Evolutionary conservation across 2,113 vertebrate genomes (phyloP).

Genomic region (Campylomormyrus numenius): DNA sequence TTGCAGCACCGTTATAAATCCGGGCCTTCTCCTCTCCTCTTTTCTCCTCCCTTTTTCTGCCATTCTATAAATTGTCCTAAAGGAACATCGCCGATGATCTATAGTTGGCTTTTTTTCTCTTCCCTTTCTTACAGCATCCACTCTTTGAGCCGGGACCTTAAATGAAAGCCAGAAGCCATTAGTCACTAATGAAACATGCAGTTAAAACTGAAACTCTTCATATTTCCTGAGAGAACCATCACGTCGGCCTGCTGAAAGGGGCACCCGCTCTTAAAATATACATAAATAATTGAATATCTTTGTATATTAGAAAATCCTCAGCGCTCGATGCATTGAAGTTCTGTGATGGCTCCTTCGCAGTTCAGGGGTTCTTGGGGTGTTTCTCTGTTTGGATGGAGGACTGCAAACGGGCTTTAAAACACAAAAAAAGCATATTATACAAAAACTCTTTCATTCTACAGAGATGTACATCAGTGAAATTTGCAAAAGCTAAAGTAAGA

Average conservation of each 20-base stretch:
- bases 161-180: slow-evolving; percentile 30
- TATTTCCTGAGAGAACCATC: slow-evolving; percentile 29
- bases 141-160: slow-evolving; percentile 23
- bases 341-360: neutral
- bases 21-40: slow-evolving; percentile 22
- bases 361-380: neutral
- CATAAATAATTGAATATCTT: slow-evolving; percentile 6
- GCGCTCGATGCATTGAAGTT: too few relatives aligned
- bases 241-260: slow-evolving; percentile 5
- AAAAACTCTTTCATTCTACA: neutral
- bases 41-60: slow-evolving; percentile 18
- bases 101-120: slow-evolving; percentile 31
- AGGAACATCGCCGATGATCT: slow-evolving; percentile 37
- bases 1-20: slow-evolving; percentile 39
- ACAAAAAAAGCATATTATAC: neutral
- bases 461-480: neutral
- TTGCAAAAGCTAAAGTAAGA: neutral
- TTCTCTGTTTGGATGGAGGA: neutral
- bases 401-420: neutral
- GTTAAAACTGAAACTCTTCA: slow-evolving; percentile 29
- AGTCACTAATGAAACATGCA: slow-evolving; percentile 21
- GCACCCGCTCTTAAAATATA: neutral
- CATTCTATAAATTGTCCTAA: slow-evolving; percentile 33
- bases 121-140: slow-evolving; percentile 31
- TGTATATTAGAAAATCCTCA: neutral